These are phyloP conservation scores for Paraplagusia blochii DNA, from an alignment of 2,113 vertebrate species.

Conservation along the genomic window DNA sequence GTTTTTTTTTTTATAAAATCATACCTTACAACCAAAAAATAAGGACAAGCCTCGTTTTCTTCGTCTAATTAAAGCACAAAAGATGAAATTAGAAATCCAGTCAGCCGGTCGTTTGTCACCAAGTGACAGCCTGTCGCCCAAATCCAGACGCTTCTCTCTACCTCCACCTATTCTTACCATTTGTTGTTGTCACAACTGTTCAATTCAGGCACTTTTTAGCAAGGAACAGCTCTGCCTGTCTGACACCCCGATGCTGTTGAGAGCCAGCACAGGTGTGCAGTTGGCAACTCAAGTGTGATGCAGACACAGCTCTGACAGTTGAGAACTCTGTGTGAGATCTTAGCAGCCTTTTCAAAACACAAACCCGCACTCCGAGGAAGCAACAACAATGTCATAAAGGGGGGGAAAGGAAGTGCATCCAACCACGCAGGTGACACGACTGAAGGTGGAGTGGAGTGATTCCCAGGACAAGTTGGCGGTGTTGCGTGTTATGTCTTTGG, in stretches of 20 bases:
- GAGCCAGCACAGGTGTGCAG: constrained; percentile 46
- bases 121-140: constrained; percentile 33
- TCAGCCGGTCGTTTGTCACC: constrained; percentile 31
- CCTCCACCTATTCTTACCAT: constrained; percentile 25
- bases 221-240: constrained; percentile 36
- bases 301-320: constrained; percentile 44
- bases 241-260: constrained; percentile 20
- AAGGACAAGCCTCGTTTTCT: constrained; percentile 9
- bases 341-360: constrained; percentile 27
- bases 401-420: neutral
- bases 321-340: constrained; percentile 26
- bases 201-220: constrained; percentile 21
- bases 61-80: constrained; percentile 47
- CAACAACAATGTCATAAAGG: constrained; percentile 4
- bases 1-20: neutral
- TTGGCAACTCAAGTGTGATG: constrained; percentile 20
- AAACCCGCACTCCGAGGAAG: constrained; percentile 7
- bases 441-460: too few relatives aligned
- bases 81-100: constrained; percentile 31
- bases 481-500: too few relatives aligned
- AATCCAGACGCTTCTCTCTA: constrained; percentile 20
- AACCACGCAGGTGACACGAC: neutral
- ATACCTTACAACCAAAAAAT: constrained; percentile 10
- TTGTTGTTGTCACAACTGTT: constrained; percentile 44
- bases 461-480: too few relatives aligned